A percentile compares a stretch with the other conserved stretches of the same genome.
These are phyloP conservation scores for Ptilorrhoa leucosticta DNA, from an alignment of 2,113 vertebrate genomes.

Conservation along the genomic window DNA sequence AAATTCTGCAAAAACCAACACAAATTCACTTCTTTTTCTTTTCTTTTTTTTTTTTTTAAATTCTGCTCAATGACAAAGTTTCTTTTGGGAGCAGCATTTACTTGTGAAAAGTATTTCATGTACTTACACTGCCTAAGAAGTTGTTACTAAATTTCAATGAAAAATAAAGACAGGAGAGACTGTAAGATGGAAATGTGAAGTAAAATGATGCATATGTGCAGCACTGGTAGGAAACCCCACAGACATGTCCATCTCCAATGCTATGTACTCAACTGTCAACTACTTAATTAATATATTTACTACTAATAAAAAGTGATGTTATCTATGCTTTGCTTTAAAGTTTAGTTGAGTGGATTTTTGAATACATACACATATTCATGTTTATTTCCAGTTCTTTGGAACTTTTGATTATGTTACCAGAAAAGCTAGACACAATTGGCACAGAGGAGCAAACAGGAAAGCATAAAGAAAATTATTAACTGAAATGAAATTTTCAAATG, in stretches of 20 bases:
- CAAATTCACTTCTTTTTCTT: neutral
- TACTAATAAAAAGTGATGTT: neutral
- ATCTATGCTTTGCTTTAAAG: neutral
- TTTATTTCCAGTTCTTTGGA: neutral
- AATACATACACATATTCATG: neutral
- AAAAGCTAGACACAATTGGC: neutral
- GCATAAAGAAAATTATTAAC: neutral
- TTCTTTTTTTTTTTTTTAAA: neutral
- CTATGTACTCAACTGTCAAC: neutral
- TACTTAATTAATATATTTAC: neutral
- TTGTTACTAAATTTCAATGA: neutral
- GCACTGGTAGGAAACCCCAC: neutral
- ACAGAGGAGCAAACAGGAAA: neutral
- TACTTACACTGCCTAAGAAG: neutral
- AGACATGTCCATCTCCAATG: neutral
- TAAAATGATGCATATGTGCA: too few relatives aligned
- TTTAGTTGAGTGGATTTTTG: neutral
- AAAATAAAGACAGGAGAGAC: neutral
- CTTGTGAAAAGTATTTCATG: neutral
- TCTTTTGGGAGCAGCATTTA: neutral
- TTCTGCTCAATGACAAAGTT: neutral
- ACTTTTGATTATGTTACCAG: neutral
- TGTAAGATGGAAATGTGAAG: neutral
- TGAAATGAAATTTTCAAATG: neutral
- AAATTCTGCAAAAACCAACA: neutral